These are phyloP conservation scores for Calyptommatus sinebrachiatus DNA, from an alignment of 2,113 vertebrate species.

Conservation along the genomic window DNA sequence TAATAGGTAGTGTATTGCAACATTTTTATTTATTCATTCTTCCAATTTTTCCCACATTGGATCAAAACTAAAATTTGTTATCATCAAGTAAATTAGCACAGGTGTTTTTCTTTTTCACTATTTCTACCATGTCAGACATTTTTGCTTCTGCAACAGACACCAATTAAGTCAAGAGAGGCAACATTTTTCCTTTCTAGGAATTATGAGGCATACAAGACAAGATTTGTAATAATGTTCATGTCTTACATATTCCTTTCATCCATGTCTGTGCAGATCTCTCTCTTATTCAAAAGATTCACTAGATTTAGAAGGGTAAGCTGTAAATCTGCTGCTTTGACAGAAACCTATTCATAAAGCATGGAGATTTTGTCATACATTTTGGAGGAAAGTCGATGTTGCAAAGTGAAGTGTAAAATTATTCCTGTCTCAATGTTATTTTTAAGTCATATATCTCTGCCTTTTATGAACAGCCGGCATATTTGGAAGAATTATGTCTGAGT, in stretches of 20 bases:
- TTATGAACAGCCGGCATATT: slow-evolving; percentile 75
- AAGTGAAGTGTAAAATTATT: slow-evolving; percentile 74
- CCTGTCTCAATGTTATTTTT: slow-evolving; percentile 75
- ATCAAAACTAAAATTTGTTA: too few relatives aligned
- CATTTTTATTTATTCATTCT: too few relatives aligned
- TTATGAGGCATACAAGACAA: neutral
- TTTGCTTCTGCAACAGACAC: neutral
- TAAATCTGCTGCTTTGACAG: slow-evolving; percentile 64
- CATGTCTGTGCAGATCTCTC: slow-evolving; percentile 35
- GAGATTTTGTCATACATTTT: slow-evolving; percentile 59
- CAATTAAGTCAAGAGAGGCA: neutral
- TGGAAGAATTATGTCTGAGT: slow-evolving; percentile 75
- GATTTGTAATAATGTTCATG: slow-evolving; percentile 23
- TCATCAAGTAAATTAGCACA: too few relatives aligned
- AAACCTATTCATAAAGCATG: slow-evolving; percentile 61
- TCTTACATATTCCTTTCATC: slow-evolving; percentile 25
- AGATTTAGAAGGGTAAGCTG: slow-evolving; percentile 59
- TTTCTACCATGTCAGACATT: neutral
- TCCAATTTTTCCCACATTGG: too few relatives aligned
- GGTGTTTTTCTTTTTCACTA: too few relatives aligned
- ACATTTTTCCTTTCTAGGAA: slow-evolving; percentile 5
- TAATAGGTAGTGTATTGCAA: too few relatives aligned
- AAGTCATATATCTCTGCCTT: slow-evolving; percentile 75
- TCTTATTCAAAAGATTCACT: slow-evolving; percentile 59
- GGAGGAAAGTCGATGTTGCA: slow-evolving; percentile 68